phyloP scores from a whole-genome alignment of 1,140 invertebrate genomes.

The Drosophila subobscura region DNA sequence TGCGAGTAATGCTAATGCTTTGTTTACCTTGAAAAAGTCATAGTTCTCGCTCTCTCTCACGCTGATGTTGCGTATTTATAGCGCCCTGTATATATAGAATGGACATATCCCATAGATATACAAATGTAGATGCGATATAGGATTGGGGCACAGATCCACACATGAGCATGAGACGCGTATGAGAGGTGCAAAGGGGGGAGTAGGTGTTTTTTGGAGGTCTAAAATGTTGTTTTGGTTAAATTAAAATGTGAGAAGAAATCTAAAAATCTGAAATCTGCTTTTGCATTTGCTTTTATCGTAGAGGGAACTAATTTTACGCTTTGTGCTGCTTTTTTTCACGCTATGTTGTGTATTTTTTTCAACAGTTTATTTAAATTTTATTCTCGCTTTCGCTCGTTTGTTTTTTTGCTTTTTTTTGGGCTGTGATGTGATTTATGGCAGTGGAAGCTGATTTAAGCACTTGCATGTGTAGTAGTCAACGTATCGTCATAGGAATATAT shows the following conservation, averaged over 20 bases:
- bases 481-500: constrained; percentile 23
- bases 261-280: constrained; percentile 7
- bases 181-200: no score
- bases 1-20: constrained; percentile 44
- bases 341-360: constrained; percentile 57
- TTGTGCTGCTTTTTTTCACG: constrained; percentile 59
- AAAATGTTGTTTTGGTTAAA: constrained; percentile 70
- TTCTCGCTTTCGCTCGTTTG: constrained; percentile 21
- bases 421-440: constrained; percentile 62
- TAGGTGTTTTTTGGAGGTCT: constrained; percentile 23
- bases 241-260: constrained; percentile 54
- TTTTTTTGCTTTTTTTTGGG: constrained; percentile 18
- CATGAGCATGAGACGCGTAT: no score
- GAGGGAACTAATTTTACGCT: constrained; percentile 51
- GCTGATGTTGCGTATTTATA: constrained; percentile 66
- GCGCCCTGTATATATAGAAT: constrained; percentile 38
- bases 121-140: constrained; percentile 14
- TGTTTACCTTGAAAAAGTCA: constrained; percentile 73
- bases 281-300: constrained; percentile 50
- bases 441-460: constrained; percentile 46
- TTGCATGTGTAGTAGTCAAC: constrained; percentile 39
- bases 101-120: constrained; percentile 1
- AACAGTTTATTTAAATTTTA: constrained; percentile 45
- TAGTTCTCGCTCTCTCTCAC: constrained; percentile 26
- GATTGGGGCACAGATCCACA: constrained; percentile 22